Conservation (phyloP, 2,113 vertebrate genomes). For the Myodes glareolus region DNA sequence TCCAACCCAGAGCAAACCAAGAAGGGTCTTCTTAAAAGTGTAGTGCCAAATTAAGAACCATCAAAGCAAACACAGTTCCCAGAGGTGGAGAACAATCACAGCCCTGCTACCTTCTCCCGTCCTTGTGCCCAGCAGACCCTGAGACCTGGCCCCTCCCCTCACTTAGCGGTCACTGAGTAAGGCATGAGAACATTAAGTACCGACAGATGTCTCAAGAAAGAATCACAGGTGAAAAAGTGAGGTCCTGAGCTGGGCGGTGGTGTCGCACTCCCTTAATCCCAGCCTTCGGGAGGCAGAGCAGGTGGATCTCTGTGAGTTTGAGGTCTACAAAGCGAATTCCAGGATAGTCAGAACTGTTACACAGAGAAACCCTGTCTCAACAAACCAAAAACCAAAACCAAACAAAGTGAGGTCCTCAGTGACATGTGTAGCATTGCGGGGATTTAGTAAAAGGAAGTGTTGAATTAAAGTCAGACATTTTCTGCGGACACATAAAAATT, state of each 20-base stretch:
- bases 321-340: not conserved
- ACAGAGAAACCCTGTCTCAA: not conserved
- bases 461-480: conserved; percentile 6
- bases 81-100: not conserved
- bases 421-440: not conserved
- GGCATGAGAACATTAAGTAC: not conserved
- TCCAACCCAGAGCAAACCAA: not conserved
- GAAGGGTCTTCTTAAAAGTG: not conserved
- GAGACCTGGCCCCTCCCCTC: no score
- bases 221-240: not conserved
- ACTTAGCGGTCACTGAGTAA: not conserved
- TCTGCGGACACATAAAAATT: conserved; percentile 25
- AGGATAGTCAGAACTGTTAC: not conserved
- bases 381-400: not conserved
- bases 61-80: not conserved
- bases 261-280: not conserved
- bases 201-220: not conserved
- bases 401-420: not conserved
- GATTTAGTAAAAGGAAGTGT: conserved; percentile 14
- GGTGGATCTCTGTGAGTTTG: not conserved
- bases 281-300: not conserved
- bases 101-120: not conserved
- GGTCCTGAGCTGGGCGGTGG: not conserved
- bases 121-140: not conserved
- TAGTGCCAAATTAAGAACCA: not conserved